Base-by-base conservation (phyloP, 30 jellyfish, hydroid and myxozoan species). In the Haliclystus octoradiatus region DNA sequence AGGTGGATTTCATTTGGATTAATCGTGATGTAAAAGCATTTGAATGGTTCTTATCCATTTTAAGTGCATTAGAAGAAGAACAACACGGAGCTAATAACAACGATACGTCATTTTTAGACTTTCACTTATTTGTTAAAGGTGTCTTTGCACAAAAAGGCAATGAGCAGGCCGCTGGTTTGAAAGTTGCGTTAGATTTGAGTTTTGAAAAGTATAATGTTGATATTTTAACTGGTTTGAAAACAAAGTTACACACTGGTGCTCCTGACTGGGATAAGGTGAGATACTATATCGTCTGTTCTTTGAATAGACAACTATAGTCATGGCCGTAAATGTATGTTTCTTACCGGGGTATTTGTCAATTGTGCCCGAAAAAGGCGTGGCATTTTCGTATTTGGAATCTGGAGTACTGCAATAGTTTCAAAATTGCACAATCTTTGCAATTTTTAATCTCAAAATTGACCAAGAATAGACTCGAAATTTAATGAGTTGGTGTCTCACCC, bases 101-200 rank as follows among this genome's bases (percentile, higher is more conserved):
- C 57, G 57, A 19, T 19, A 19, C 57, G 9, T 5, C 57, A 5
- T 40, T 40, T 19, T 19, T 40, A 19, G 57, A 40, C 19, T 40
- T 40, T 19, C 57, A 40, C 19, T 19, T 40, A 19, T 40, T 40
- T 40, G 57, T 40, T 19, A 40, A 40, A 40, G 57, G 57, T 5
- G 57, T 40, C 57, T 40, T 40, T 40, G 57, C 57, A 40, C 57
- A 40, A 40, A 40, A 40, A 40, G 57, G 57, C 57, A 40, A 40
- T 19, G 57, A 40, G 19, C 57, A 40, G 19, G 57, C 57, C 57
- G 57, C 57, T 5, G 57, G 57, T 5, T 40, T 40, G 57, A 40
- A 40, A 40, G 57, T 40, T 9, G 57, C 57, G 14, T 40, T 40
- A 19, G 57, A 40, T 40, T 19, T 40, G 14, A 40, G 57, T 19